phyloP scores from a whole-genome alignment of 2,888 invertebrate species.

The Beris chalybata region DNA sequence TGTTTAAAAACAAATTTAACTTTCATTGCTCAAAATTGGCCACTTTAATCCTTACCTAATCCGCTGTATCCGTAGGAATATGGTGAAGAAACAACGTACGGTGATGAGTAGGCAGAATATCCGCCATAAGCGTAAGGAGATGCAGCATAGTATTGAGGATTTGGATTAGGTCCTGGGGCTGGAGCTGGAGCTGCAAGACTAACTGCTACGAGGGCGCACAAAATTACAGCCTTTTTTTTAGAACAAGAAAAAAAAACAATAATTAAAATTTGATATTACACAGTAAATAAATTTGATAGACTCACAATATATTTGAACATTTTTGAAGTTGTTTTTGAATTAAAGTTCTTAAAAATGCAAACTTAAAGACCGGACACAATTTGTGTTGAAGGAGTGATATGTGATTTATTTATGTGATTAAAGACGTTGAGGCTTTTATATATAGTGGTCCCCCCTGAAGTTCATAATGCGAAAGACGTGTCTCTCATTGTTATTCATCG shows the following conservation, averaged over 20 bases:
- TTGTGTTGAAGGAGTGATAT: background rate
- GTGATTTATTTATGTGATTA: background rate
- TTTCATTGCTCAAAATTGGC: background rate
- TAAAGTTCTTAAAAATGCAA: constrained; percentile 7
- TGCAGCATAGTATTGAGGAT: constrained; percentile 29
- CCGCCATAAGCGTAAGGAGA: constrained; percentile 27
- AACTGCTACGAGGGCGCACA: constrained; percentile 31
- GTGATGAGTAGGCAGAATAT: constrained; percentile 33
- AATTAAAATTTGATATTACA: background rate
- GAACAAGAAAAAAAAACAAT: background rate
- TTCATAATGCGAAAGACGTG: constrained; percentile 3
- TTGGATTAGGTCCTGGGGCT: constrained; percentile 35
- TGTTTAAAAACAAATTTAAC: constrained; percentile 3
- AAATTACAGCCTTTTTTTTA: constrained; percentile 29
- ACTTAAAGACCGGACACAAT: background rate
- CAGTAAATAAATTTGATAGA: constrained; percentile 1
- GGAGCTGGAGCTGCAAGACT: constrained; percentile 34
- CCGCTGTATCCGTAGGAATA: constrained; percentile 30
- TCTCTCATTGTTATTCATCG: constrained; percentile 31
- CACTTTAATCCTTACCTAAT: constrained; percentile 27
- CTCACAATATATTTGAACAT: constrained; percentile 38
- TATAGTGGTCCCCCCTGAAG: background rate
- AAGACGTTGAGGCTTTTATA: background rate
- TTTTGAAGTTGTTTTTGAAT: constrained; percentile 15
- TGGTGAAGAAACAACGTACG: constrained; percentile 36